Evolutionary conservation across 2,888 invertebrate species (phyloP), one percentile per base, ranked within the genome.

Genomic region (Hemicrepidius hirtus): DNA sequence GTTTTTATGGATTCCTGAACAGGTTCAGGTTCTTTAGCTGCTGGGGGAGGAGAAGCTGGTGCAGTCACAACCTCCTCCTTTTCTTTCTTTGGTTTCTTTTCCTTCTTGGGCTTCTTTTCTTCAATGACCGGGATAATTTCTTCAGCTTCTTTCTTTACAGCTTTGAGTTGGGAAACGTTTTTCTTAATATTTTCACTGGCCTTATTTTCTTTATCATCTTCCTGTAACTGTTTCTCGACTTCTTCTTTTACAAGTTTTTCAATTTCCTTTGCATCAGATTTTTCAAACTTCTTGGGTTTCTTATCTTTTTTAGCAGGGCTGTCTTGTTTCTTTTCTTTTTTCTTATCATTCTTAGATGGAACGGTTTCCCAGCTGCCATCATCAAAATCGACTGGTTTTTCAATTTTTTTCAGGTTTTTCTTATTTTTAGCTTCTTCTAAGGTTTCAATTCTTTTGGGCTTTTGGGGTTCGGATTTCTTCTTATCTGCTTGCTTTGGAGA

Each of bases 281-380:
- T 87, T 16, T 87, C 85, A 35, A 80, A 79, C 62, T 87, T 86
- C 67, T 86, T 86, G 32, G 73, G 77, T 74, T 86, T 86, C 46
- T 85, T 86, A 16, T 84, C 84, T 75, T 87, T 87, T 73, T 87
- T 87, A 0, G 80, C 83, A 41, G 85, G 85, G 28, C 84, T 81
- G 16, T 86, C 86, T 63, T 91, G 90, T 71, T 90, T 89, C 85
- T 92, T 93, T 83, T 94, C 94, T 84, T 93, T 93, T 83, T 94
- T 94, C 84, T 93, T 94, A 74, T 94, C 94, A 80, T 91, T 89
- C 85, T 92, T 88, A 81, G 92, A 89, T 74, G 92, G 87, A 77
- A 93, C 92, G 78, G 89, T 90, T 87, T 94, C 92, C 94, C 94
- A 94, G 60, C 91, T 90, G 50, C 92, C 93, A 79, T 93, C 93